A percentile compares a stretch with the other conserved stretches of the same genome.
phyloP scores from a whole-genome alignment of 23 tunicate genomes.

The Pegea sp. region DNA sequence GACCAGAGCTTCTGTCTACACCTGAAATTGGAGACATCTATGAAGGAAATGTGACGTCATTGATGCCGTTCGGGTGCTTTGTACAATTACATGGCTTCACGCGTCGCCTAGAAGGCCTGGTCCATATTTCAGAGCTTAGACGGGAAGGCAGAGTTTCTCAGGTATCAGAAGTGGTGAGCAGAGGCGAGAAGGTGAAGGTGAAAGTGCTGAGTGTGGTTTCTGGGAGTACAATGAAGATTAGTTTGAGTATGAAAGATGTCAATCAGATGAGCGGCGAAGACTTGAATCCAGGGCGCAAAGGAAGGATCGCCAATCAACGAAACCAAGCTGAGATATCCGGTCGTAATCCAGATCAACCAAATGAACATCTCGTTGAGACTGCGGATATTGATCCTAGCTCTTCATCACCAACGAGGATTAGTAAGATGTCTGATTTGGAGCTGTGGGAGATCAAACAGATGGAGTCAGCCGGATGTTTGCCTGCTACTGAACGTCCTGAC shows the following conservation, averaged over 20 bases:
- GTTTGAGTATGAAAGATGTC: conserved; percentile 86
- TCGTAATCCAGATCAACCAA: conserved; percentile 81
- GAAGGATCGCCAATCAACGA: conserved; percentile 4
- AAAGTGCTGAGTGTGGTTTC: conserved; percentile 74
- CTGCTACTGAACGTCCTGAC: conserved; percentile 68
- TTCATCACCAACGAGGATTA: conserved; percentile 27
- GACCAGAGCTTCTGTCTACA: background rate
- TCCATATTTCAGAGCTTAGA: conserved; percentile 75
- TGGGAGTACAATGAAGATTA: conserved; percentile 34
- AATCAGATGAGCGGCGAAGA: conserved; percentile 89
- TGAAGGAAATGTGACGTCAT: conserved; percentile 71
- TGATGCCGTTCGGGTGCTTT: conserved; percentile 95
- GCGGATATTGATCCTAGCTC: conserved; percentile 4
- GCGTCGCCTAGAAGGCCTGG: conserved; percentile 58
- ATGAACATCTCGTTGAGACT: background rate
- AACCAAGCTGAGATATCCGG: conserved; percentile 39
- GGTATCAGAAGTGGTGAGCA: conserved; percentile 68
- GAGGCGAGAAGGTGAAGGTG: conserved; percentile 72
- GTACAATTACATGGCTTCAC: conserved; percentile 60
- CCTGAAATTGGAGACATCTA: conserved; percentile 75
- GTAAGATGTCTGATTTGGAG: conserved; percentile 81
- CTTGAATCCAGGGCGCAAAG: conserved; percentile 48
- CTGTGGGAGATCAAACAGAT: conserved; percentile 93
- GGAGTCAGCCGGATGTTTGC: conserved; percentile 86
- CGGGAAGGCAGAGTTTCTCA: conserved; percentile 52